Conservation (phyloP, 2,888 invertebrate genomes). For the Oasisia sp. region DNA sequence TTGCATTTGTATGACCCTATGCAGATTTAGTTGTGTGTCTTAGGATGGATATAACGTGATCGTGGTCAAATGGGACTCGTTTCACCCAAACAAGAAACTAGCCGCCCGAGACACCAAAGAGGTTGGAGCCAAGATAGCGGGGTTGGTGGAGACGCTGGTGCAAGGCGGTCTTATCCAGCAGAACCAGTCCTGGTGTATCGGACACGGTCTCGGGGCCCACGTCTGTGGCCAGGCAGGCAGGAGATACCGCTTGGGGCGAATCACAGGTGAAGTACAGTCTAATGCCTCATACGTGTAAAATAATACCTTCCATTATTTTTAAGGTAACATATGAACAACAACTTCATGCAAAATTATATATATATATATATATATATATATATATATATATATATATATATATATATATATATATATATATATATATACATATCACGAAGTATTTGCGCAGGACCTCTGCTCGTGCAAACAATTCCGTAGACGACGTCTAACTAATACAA, state of each 20-base stretch:
- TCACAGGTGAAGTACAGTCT: background rate
- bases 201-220: background rate
- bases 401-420: too few relatives aligned
- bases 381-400: too few relatives aligned
- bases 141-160: background rate
- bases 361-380: too few relatives aligned
- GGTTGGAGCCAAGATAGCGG: background rate
- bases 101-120: background rate
- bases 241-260: background rate
- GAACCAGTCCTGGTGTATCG: background rate
- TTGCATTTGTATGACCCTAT: background rate
- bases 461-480: too few relatives aligned
- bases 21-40: background rate
- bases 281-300: background rate
- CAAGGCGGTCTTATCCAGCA: background rate
- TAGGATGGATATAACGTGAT: background rate
- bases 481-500: too few relatives aligned
- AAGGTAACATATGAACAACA: background rate
- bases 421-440: too few relatives aligned
- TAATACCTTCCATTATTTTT: background rate
- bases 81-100: background rate
- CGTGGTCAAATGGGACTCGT: background rate
- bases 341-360: background rate
- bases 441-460: too few relatives aligned
- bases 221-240: background rate